Conservation (phyloP, 2,797 vertebrate species). For the Sebastes minor region DNA sequence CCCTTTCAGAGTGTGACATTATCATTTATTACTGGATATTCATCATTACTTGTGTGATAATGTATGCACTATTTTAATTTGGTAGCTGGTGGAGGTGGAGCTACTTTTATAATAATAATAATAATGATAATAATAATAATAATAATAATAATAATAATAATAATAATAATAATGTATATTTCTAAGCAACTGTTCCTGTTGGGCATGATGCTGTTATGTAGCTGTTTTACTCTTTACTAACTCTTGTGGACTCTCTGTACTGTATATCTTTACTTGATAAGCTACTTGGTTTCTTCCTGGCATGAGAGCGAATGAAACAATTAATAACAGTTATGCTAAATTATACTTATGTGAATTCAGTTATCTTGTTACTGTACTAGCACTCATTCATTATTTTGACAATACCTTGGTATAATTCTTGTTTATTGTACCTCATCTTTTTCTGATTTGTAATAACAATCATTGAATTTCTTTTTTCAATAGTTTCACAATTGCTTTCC, state of each 20-base stretch:
- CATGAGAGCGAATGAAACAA: neutral
- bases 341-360: neutral
- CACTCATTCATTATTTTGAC: neutral
- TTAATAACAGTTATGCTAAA: neutral
- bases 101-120: too few species aligned
- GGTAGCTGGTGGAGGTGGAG: neutral
- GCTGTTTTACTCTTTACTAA: neutral
- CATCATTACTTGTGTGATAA: neutral
- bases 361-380: neutral
- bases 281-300: neutral
- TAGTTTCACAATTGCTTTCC: neutral
- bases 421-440: neutral
- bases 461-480: neutral
- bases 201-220: neutral
- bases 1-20: neutral
- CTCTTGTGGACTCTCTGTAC: neutral
- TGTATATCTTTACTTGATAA: neutral
- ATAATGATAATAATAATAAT: too few species aligned
- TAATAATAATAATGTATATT: neutral
- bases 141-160: too few species aligned
- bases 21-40: neutral
- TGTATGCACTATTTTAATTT: neutral
- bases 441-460: neutral
- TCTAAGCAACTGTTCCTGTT: neutral
- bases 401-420: neutral